Percentiles rank a stretch among this genome's conserved stretches.
phyloP scores from a whole-genome alignment of 2,113 vertebrate species.

The Canis aureus region DNA sequence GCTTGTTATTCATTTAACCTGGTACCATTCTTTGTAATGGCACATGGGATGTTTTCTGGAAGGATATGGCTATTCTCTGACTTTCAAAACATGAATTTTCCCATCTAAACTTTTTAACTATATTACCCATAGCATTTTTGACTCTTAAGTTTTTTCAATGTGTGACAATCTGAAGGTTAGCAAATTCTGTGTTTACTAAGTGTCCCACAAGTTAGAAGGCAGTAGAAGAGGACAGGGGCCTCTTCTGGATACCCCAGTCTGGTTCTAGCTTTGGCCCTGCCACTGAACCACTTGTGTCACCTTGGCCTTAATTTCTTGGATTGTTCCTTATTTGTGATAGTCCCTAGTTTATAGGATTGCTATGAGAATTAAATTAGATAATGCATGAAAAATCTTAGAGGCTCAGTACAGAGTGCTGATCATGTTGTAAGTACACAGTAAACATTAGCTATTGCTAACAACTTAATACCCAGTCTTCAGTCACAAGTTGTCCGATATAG shows the following conservation, averaged over 20 bases:
- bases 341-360: too few species aligned
- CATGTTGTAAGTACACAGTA: background rate
- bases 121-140: background rate
- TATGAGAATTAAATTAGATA: background rate
- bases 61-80: background rate
- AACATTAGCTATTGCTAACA: background rate
- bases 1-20: background rate
- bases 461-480: background rate
- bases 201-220: background rate
- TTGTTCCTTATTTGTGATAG: background rate
- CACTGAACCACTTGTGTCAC: background rate
- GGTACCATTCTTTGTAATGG: background rate
- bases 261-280: background rate
- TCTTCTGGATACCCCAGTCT: background rate
- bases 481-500: too few species aligned
- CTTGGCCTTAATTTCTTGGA: background rate
- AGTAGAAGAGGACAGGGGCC: rapidly evolving
- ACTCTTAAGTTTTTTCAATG: background rate
- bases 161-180: background rate
- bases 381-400: background rate
- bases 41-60: background rate
- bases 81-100: background rate
- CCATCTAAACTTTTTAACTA: background rate
- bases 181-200: background rate
- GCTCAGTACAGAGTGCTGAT: background rate